These are phyloP conservation scores for Cryptosula pallasiana DNA, from an alignment of 2,888 invertebrate species.

Conservation along the genomic window DNA sequence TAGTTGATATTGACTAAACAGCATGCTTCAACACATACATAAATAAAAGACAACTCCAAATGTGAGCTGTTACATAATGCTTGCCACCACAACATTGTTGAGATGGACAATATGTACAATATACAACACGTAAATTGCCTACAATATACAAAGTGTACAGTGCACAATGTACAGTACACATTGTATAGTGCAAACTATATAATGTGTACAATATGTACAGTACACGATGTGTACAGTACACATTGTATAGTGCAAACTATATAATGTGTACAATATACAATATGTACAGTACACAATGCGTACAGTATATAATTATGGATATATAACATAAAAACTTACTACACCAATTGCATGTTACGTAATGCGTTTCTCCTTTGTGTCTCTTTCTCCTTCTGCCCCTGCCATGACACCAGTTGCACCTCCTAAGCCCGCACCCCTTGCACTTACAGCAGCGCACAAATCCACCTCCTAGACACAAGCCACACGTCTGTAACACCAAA, in stretches of 20 bases:
- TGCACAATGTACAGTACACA: not conserved
- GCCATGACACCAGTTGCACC: constrained; percentile 31
- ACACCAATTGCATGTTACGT: not conserved
- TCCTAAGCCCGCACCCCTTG: constrained; percentile 39
- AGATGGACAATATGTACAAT: too few relatives aligned
- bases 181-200: not conserved
- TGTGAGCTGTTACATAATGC: too few relatives aligned
- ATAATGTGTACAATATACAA: too few relatives aligned
- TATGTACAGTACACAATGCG: not conserved
- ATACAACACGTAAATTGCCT: too few relatives aligned
- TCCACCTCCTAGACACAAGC: constrained; percentile 41
- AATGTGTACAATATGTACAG: not conserved
- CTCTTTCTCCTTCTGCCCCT: not conserved
- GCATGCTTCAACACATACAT: too few relatives aligned
- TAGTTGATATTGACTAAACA: too few relatives aligned
- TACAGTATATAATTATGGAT: not conserved
- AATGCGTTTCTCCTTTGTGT: not conserved
- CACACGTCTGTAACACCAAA: constrained; percentile 37
- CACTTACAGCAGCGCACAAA: constrained; percentile 41
- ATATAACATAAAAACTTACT: too few relatives aligned
- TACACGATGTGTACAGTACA: not conserved
- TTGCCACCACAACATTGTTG: too few relatives aligned
- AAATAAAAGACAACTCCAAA: too few relatives aligned
- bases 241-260: not conserved
- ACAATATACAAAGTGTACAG: not conserved